Conservation (phyloP, 2,113 vertebrate species). For the Argyrosomus japonicus region DNA sequence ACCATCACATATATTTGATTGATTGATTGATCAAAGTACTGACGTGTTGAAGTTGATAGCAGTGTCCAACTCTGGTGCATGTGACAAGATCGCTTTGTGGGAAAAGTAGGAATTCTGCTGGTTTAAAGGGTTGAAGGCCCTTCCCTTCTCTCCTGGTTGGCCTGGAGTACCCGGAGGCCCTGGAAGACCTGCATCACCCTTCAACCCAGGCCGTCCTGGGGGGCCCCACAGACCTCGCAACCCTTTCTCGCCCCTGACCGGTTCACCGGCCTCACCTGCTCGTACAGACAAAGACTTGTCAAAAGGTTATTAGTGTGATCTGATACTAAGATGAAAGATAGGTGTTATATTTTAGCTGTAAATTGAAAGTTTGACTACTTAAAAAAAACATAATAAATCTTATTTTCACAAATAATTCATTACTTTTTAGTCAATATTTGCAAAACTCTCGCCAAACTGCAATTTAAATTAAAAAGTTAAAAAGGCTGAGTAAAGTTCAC, state of each 20-base stretch:
- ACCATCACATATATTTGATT: no score
- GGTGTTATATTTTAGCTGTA: background rate
- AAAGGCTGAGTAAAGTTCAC: no score
- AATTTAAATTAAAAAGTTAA: no score
- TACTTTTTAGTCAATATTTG: no score
- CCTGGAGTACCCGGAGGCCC: constrained; percentile 22
- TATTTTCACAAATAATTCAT: no score
- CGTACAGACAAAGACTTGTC: background rate
- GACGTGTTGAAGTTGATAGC: constrained; percentile 57
- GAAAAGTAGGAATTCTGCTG: constrained; percentile 58
- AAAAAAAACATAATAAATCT: background rate
- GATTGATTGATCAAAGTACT: background rate
- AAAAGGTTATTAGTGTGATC: background rate
- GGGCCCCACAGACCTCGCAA: constrained; percentile 12
- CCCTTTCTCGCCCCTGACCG: constrained; percentile 47
- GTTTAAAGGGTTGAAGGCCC: background rate
- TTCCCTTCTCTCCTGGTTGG: constrained; percentile 18
- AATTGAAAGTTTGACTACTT: no score
- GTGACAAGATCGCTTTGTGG: background rate
- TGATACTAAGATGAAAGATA: background rate
- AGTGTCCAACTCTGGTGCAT: fast-evolving
- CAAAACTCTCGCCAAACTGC: no score
- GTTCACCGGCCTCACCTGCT: constrained; percentile 53
- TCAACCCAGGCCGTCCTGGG: constrained; percentile 64
- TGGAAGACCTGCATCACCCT: constrained; percentile 52